Evolutionary conservation across 1,140 invertebrate genomes (phyloP).

Genomic region (Pseudomyrmex sp.): DNA sequence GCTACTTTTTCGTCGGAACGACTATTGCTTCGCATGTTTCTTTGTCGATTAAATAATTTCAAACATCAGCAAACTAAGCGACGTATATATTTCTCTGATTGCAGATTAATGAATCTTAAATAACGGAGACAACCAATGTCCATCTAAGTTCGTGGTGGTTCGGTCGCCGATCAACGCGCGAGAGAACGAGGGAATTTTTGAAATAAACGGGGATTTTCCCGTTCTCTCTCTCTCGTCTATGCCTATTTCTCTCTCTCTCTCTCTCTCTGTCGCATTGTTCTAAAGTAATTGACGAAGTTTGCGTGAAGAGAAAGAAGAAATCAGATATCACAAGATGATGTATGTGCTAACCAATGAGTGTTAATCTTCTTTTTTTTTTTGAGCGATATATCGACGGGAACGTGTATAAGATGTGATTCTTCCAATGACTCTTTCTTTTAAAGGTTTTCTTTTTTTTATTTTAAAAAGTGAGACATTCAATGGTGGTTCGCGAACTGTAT

Average conservation of each 20-base stretch:
- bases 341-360: too few species aligned
- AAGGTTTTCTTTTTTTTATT: neutral
- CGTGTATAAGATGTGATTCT: neutral
- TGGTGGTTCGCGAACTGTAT: neutral
- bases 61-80: too few species aligned
- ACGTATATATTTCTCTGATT: too few species aligned
- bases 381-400: neutral
- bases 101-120: too few species aligned
- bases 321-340: neutral
- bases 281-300: neutral
- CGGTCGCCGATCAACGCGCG: too few species aligned
- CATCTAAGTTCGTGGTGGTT: too few species aligned
- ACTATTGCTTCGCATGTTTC: neutral
- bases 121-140: too few species aligned
- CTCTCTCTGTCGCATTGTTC: neutral
- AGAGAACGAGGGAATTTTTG: too few species aligned
- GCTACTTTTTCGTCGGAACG: neutral
- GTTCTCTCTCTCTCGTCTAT: neutral
- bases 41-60: too few species aligned
- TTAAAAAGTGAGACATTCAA: constrained; percentile 1
- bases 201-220: too few species aligned
- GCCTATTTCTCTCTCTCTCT: too few species aligned
- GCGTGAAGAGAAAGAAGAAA: neutral
- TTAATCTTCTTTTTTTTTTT: neutral
- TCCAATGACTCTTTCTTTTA: neutral